Percentiles rank a stretch among this genome's conserved stretches.
phyloP scores from a whole-genome alignment of 1,140 invertebrate genomes.

The Pachypeltis micranthus region DNA sequence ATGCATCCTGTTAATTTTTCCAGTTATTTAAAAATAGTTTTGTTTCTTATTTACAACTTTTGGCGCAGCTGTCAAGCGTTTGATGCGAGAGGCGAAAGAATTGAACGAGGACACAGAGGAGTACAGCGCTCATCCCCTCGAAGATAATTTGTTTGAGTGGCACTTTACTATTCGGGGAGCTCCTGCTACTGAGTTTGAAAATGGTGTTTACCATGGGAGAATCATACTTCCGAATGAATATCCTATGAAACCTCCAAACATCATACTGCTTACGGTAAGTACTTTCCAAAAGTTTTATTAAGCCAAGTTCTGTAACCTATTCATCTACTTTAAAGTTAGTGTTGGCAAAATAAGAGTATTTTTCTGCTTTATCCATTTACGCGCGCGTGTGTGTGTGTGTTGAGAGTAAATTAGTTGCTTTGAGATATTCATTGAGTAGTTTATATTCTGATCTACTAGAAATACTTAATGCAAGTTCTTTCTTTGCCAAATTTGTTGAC shows the following conservation, averaged over 20 bases:
- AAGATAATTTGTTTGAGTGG: slow-evolving; percentile 97
- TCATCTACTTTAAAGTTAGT: no score
- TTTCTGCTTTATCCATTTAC: no score
- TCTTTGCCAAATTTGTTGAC: no score
- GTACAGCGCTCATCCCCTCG: slow-evolving; percentile 79
- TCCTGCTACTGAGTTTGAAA: slow-evolving; percentile 74
- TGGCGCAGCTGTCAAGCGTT: slow-evolving; percentile 81
- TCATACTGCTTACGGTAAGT: slow-evolving; percentile 79
- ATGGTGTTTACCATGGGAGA: slow-evolving; percentile 81
- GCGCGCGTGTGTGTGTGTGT: no score
- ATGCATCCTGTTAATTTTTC: background rate
- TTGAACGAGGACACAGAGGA: slow-evolving; percentile 74
- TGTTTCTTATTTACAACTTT: slow-evolving; percentile 18
- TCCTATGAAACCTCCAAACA: slow-evolving; percentile 95
- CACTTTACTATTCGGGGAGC: slow-evolving; percentile 91
- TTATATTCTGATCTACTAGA: no score
- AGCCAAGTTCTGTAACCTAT: background rate
- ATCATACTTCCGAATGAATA: slow-evolving; percentile 86
- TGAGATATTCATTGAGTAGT: no score
- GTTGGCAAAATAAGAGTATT: no score
- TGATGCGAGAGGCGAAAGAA: slow-evolving; percentile 87
- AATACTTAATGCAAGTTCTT: no score
- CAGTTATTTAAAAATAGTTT: background rate
- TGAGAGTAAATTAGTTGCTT: no score
- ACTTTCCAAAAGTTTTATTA: background rate